Conservation (phyloP, 2,888 invertebrate genomes). For the Drosophila colorata region DNA sequence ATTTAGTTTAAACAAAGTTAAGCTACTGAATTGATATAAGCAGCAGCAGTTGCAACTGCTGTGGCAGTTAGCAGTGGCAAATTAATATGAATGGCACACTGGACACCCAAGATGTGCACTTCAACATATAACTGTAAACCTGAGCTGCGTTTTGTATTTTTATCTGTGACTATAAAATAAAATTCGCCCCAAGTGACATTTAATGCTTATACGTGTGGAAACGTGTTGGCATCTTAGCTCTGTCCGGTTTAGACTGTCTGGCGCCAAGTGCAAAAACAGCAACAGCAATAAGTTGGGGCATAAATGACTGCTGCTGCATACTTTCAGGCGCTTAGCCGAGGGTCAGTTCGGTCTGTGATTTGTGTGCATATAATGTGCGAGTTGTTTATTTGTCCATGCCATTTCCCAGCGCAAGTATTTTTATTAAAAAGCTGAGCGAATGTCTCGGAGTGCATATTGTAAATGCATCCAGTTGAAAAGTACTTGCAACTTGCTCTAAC, state of each 20-base stretch:
- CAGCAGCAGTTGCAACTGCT: neutral
- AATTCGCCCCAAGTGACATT: constrained; percentile 42
- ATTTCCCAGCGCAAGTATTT: constrained; percentile 12
- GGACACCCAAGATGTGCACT: constrained; percentile 31
- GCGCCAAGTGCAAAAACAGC: neutral
- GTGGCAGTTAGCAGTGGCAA: constrained; percentile 31
- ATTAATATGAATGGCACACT: constrained; percentile 52
- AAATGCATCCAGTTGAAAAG: constrained; percentile 47
- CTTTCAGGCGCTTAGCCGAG: constrained; percentile 10
- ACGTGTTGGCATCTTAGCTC: constrained; percentile 15
- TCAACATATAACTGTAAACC: constrained; percentile 16
- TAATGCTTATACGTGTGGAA: constrained; percentile 41
- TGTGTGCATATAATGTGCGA: constrained; percentile 22
- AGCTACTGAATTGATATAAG: neutral
- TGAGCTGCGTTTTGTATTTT: constrained; percentile 11
- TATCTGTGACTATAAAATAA: constrained; percentile 36
- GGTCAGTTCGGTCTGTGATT: constrained; percentile 33
- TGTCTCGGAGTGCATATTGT: constrained; percentile 32
- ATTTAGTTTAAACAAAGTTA: neutral
- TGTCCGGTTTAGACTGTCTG: constrained; percentile 9
- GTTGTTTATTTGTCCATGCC: constrained; percentile 31
- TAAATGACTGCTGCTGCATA: constrained; percentile 24
- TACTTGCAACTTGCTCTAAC: constrained; percentile 42
- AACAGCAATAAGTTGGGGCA: constrained; percentile 11
- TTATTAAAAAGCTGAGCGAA: constrained; percentile 37